A percentile compares a stretch with the other conserved stretches of the same genome.
Evolutionary conservation across 2,888 invertebrate species (phyloP).

Genomic region (Drosophila kuntzei): DNA sequence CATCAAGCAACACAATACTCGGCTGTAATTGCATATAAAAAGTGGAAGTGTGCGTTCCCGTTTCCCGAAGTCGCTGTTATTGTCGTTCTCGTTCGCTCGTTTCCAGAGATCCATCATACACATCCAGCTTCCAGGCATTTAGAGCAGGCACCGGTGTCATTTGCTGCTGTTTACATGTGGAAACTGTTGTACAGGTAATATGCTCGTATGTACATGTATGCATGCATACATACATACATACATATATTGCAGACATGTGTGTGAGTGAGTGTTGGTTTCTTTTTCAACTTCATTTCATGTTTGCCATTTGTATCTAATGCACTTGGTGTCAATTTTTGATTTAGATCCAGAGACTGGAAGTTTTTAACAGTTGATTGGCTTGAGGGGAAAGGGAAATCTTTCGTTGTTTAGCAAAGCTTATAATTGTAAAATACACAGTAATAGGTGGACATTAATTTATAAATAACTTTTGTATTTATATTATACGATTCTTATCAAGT

Average conservation of each 20-base stretch:
- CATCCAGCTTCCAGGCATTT: slow-evolving; percentile 42
- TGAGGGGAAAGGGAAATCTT: neutral
- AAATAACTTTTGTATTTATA: slow-evolving; percentile 12
- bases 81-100: neutral
- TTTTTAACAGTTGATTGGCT: neutral
- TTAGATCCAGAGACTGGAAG: slow-evolving; percentile 16
- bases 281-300: slow-evolving; percentile 42
- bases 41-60: slow-evolving; percentile 42
- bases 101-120: slow-evolving; percentile 24
- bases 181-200: slow-evolving; percentile 65
- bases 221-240: slow-evolving; percentile 34
- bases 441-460: neutral
- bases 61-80: neutral
- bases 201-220: too few species aligned
- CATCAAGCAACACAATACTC: slow-evolving; percentile 26
- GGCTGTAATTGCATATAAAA: slow-evolving; percentile 55
- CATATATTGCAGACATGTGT: slow-evolving; percentile 17
- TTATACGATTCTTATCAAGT: slow-evolving; percentile 9
- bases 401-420: neutral
- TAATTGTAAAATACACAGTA: neutral
- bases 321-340: slow-evolving; percentile 23
- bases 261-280: slow-evolving; percentile 20
- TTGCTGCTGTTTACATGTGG: slow-evolving; percentile 59
- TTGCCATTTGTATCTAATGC: slow-evolving; percentile 34
- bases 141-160: slow-evolving; percentile 51